Conservation (phyloP, 2,113 vertebrate genomes). For the Micronisus gabar region DNA sequence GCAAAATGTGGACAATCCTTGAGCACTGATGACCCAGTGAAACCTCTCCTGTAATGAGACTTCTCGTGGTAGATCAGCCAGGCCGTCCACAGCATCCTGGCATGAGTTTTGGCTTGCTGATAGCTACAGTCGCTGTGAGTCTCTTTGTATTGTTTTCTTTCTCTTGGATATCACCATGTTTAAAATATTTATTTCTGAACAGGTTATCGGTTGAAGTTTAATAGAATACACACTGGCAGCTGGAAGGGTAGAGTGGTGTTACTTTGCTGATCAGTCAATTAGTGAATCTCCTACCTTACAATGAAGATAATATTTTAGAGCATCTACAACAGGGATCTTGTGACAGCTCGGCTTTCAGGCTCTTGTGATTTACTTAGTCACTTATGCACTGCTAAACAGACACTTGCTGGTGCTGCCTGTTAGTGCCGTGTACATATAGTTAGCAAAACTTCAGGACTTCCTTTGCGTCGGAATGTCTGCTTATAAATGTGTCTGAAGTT, state of each 20-base stretch:
- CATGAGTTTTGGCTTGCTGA: background rate
- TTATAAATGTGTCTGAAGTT: background rate
- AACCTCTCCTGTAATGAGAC: background rate
- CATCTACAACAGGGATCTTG: background rate
- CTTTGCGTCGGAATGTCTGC: background rate
- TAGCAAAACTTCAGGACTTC: background rate
- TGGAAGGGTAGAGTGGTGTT: background rate
- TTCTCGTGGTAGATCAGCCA: background rate
- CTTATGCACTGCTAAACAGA: background rate
- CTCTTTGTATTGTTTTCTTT: background rate
- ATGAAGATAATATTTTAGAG: background rate
- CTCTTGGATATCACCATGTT: background rate
- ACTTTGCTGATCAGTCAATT: background rate
- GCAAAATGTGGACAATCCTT: background rate
- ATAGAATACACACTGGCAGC: background rate
- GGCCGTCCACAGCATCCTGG: fast-evolving
- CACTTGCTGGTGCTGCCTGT: background rate
- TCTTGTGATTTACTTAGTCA: background rate
- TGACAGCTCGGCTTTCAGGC: background rate
- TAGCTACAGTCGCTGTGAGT: background rate
- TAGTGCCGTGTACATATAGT: background rate
- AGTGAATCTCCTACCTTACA: background rate
- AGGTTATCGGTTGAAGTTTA: background rate
- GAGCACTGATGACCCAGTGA: background rate
- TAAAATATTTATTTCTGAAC: background rate